Evolutionary conservation across 30 jellyfish, hydroid and myxozoan genomes (phyloP).

Genomic region (Mastigias papua): DNA sequence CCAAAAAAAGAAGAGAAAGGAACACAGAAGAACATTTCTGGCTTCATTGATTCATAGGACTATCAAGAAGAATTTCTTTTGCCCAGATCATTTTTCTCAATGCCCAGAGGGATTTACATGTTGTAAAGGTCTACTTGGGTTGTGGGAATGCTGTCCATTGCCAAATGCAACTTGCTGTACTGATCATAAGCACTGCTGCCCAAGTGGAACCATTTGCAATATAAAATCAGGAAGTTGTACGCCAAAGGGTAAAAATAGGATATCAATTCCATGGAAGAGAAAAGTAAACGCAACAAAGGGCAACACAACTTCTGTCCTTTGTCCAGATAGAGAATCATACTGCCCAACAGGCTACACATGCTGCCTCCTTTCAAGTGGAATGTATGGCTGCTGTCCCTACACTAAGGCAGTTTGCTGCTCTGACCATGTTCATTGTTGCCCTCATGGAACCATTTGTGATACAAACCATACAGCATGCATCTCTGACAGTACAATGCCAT

Average conservation of each 20-base stretch:
- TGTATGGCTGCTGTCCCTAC: constrained; percentile 76
- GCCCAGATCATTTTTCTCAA: constrained; percentile 27
- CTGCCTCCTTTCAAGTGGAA: constrained; percentile 41
- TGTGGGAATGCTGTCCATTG: constrained; percentile 72
- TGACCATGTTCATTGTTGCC: constrained; percentile 65
- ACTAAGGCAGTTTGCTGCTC: constrained; percentile 68
- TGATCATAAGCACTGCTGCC: constrained; percentile 77
- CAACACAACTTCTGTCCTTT: not conserved
- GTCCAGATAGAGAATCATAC: constrained; percentile 50
- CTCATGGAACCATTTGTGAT: constrained; percentile 57
- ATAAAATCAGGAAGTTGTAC: not conserved
- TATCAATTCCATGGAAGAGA: not conserved
- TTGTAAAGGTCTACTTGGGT: constrained; percentile 34
- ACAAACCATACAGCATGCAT: constrained; percentile 3
- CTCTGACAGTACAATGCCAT: not conserved
- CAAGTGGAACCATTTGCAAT: constrained; percentile 50
- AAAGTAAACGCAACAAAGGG: not conserved
- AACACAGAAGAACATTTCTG: not conserved
- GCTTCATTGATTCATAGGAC: constrained; percentile 9
- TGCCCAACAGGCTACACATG: constrained; percentile 59
- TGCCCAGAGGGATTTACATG: constrained; percentile 72
- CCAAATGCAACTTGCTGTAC: constrained; percentile 71
- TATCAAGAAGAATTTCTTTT: not conserved
- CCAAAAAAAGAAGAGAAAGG: constrained; percentile 41
- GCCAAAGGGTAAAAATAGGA: not conserved